Base-by-base conservation (phyloP, 2,797 vertebrate species). In the Eutrigla gurnardus region DNA sequence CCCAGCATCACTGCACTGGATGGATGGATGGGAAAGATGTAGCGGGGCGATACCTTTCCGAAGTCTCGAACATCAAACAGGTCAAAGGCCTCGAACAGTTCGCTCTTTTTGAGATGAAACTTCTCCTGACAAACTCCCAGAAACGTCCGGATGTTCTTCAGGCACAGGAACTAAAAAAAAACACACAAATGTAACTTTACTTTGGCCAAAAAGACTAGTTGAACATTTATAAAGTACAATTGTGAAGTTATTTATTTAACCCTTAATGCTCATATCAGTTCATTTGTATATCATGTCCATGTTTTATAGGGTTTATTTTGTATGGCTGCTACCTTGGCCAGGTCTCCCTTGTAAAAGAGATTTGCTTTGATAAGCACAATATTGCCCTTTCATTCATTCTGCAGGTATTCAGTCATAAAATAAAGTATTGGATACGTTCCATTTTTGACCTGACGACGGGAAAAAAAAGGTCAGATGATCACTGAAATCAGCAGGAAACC, bases 91-190 rank as follows among this genome's bases (percentile, higher is more conserved):
- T 97, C 97, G 1, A 97, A 97, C 39, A 98, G 94, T 7, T 97
- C 96, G 0, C 80, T 96, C 91, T 96, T 94, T 83, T 91, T 96
- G 53, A 98, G 92, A 18, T 94, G 86, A 52, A 98, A 98, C 57
- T 91, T 95, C 32, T 96, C 94, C 9, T 92, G 95, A 86, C 96
- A 97, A 15, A 93, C 93, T 10, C 76, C 89, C 57, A 98, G 89
- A 83, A 98, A 98, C 0, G 94, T 97, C 3, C 96, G 93, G 81
- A 98, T 98, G 83, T 98, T 98, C 94, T 98, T 98, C 80, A 97
- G 94, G 77, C 97, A 98, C 55, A 98, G 91, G 81, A 98, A 97
- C 97, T 98, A 75, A 11, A 39, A 84, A 69, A 72, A 17, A 83
- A 37, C 25, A 70, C 35, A 70, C 15, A 74, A 39, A 63, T 6